Base-by-base conservation (phyloP, 2,888 invertebrate species). In the Mythimna lalbum region DNA sequence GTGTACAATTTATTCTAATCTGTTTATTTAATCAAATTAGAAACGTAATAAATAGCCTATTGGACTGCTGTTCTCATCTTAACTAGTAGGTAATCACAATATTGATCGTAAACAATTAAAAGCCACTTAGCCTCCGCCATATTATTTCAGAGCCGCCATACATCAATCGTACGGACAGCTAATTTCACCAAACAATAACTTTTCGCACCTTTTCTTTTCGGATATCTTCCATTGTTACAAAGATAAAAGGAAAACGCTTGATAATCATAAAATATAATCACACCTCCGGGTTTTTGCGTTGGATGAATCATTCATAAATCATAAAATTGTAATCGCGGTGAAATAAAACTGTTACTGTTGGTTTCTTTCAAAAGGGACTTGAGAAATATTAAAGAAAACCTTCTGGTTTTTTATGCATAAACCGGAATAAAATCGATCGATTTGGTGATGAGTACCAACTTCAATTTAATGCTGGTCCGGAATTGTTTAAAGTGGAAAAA, bases 141-240 rank as follows among this genome's bases (percentile, higher is more conserved):
- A 78, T 84, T 87, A 89, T 90, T 90, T 86, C 84, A 78, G 70
- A 73, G 72, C 73, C 83, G 86, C 80, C 89, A 93, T 93, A 91
- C 90, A 93, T 93, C 93, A 93, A 93, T 91, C 91, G 83, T 73
- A 79, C 74, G 59, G 93, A 93, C 93, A 93, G 90, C 90, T 93
- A 93, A 93, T 93, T 93, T 91, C 84, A 87, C 87, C 92, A 91
- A 92, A 93, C 92, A 93, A 93, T 92, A 93, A 93, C 89, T 91
- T 91, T 82, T 88, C 87, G 79, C 88, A 90, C 90, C 89, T 90
- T 90, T 85, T 84, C 82, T 79, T 86, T 86, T 81, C 75, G 80
- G 82, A 76, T 84, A 84, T 77, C 78, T 86, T 82, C 81, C 86
- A 87, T 90, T 89, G 84, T 90, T 84, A 84, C 62, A 79, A 69